A percentile compares a stretch with the other conserved stretches of the same genome.
These are phyloP conservation scores for Eubasilissa splendida DNA, from an alignment of 2,888 invertebrate species.

Conservation along the genomic window DNA sequence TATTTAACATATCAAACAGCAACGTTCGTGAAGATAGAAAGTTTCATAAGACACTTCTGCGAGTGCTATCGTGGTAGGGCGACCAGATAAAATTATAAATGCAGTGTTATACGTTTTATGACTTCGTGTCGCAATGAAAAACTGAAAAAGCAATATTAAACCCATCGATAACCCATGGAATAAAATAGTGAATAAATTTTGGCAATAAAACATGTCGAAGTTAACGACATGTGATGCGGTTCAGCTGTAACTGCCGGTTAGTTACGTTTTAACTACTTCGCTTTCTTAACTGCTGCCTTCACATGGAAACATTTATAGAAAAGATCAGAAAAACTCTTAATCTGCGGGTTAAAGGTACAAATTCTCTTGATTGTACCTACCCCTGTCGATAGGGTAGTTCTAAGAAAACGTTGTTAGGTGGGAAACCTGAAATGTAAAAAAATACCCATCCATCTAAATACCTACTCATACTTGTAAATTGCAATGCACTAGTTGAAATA, in stretches of 20 bases:
- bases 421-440: no score
- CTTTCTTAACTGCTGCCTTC: slow-evolving; percentile 51
- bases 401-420: no score
- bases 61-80: background rate
- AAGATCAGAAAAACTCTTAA: slow-evolving; percentile 34
- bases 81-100: background rate
- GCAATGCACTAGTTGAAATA: no score
- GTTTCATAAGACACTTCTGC: no score
- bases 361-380: slow-evolving; percentile 9
- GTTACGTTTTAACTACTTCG: slow-evolving; percentile 57
- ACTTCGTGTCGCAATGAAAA: background rate
- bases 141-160: background rate
- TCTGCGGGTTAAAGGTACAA: slow-evolving; percentile 13
- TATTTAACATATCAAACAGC: no score
- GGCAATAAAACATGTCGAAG: slow-evolving; percentile 57
- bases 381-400: no score
- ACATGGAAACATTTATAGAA: slow-evolving; percentile 43
- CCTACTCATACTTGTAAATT: no score
- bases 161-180: slow-evolving; percentile 38
- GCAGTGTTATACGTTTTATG: background rate
- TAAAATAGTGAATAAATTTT: slow-evolving; percentile 47
- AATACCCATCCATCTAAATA: no score
- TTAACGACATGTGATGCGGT: slow-evolving; percentile 58
- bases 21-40: no score
- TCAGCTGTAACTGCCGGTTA: slow-evolving; percentile 56